phyloP scores from a whole-genome alignment of 1,140 invertebrate species.

The Camponotus pennsylvanicus region DNA sequence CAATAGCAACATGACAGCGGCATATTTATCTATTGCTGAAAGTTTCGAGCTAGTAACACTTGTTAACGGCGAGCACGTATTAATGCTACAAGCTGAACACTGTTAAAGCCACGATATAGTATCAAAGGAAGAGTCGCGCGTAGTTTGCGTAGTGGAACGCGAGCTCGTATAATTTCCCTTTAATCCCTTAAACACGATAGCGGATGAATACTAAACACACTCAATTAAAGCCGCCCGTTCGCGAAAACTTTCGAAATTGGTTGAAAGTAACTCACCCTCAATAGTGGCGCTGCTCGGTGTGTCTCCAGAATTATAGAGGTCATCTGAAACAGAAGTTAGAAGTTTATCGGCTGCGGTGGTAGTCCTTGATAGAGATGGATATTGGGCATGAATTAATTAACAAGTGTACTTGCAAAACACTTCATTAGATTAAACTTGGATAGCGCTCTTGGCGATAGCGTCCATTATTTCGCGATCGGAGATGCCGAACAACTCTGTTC shows the following conservation, averaged over 20 bases:
- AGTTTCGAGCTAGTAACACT: constrained; percentile 10
- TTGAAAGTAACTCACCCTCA: constrained; percentile 78
- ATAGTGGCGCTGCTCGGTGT: constrained; percentile 62
- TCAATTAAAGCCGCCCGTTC: constrained; percentile 73
- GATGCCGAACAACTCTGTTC: constrained; percentile 4
- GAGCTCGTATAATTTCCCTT: constrained; percentile 70
- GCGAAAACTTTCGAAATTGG: constrained; percentile 68
- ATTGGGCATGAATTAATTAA: constrained; percentile 61
- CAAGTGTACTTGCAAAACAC: constrained; percentile 55
- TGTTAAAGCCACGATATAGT: constrained; percentile 29
- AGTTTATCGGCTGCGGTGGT: constrained; percentile 51
- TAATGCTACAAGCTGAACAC: constrained; percentile 29
- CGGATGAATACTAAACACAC: constrained; percentile 78
- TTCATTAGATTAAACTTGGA: constrained; percentile 63
- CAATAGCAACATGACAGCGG: not conserved
- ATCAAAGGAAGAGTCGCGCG: constrained; percentile 43
- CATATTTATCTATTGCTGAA: not conserved
- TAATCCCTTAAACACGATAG: constrained; percentile 78
- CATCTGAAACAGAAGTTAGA: constrained; percentile 78
- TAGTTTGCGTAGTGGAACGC: constrained; percentile 51
- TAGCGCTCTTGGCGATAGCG: constrained; percentile 32
- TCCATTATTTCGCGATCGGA: constrained; percentile 55
- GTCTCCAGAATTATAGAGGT: constrained; percentile 77
- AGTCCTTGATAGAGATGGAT: constrained; percentile 14
- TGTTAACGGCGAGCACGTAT: constrained; percentile 22